Evolutionary conservation across 2,797 vertebrate species (phyloP), one percentile per base, ranked within the genome.

Genomic region (Danio albolineatus): DNA sequence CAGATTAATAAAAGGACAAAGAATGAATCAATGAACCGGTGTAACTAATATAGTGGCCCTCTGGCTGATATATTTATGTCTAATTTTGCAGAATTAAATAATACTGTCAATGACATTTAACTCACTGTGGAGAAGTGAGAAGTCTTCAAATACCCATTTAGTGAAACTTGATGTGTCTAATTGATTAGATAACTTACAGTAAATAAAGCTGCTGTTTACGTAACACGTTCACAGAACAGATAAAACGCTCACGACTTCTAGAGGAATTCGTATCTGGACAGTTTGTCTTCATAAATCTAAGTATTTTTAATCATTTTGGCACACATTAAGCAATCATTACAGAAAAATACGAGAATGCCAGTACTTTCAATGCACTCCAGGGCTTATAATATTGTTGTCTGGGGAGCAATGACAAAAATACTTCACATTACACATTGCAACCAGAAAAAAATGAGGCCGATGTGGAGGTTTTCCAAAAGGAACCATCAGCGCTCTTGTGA

Each of bases 361-460:
- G 44, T 75, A n/a, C 12, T 83, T 44, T 69, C 10, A 28, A 79
- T 80, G 64, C 46, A 61, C 67, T 66, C 17, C 59, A 76, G 65
- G 59, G 49, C 46, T 56, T 36, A 60, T 78, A 48, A 77, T 73
- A 81, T 67, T 67, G 43, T 17, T 79, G 62, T 6, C 43, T 61
- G 7, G 43, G 28, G 28, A 61, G 8, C 44, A 72, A 72, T 21
- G 12, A 72, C 69, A 72, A 28, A 56, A 57, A 57, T 16, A 38
- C 12, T 48, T 43, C 0, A 60, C 28, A 28, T 28, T 28, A 49
- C 43, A 67, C 43, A 60, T 19, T 70, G 41, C 51, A 71, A 51
- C 5, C 12, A 41, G n/a, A 28, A 70, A 44, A 16, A 66, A 67
- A 28, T 16, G 3, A 41, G 21, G 16, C 36, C 36, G 62, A 60